A percentile compares a stretch with the other conserved stretches of the same genome.
phyloP scores from a whole-genome alignment of 1,140 invertebrate genomes.

The Cardiocondyla obscurior region DNA sequence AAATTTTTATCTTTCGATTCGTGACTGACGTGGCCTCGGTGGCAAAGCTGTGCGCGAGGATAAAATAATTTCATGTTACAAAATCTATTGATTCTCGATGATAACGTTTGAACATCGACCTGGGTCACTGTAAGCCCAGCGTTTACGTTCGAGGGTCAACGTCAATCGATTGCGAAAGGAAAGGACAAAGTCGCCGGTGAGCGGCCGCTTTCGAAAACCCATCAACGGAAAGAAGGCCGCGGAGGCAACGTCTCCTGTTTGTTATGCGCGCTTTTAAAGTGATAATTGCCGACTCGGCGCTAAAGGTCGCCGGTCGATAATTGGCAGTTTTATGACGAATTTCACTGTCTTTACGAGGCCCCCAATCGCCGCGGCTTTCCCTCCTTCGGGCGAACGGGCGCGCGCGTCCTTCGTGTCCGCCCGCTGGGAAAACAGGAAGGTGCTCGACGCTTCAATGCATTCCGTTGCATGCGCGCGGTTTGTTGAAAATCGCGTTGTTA shows the following conservation, averaged over 20 bases:
- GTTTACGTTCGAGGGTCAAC: no score
- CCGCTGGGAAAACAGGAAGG: slow-evolving; percentile 44
- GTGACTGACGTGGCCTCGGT: slow-evolving; percentile 20
- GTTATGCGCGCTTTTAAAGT: slow-evolving; percentile 33
- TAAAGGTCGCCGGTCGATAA: slow-evolving; percentile 39
- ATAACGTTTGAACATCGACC: no score
- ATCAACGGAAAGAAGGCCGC: slow-evolving; percentile 30
- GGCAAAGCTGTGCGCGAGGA: slow-evolving; percentile 8
- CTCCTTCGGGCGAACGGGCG: slow-evolving; percentile 43
- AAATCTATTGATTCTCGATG: slow-evolving; percentile 36
- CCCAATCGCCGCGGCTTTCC: slow-evolving; percentile 46
- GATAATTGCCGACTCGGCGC: slow-evolving; percentile 29
- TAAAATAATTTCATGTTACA: slow-evolving; percentile 30
- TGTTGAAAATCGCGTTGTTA: neutral
- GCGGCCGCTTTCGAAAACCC: slow-evolving; percentile 44
- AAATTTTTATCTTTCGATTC: slow-evolving; percentile 21
- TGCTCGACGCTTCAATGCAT: slow-evolving; percentile 38
- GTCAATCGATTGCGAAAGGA: slow-evolving; percentile 45
- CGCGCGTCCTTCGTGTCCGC: slow-evolving; percentile 35
- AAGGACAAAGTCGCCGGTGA: slow-evolving; percentile 2
- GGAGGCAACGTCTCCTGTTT: neutral
- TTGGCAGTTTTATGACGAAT: slow-evolving; percentile 56
- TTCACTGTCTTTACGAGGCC: slow-evolving; percentile 55
- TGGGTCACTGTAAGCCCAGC: no score
- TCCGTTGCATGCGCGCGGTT: slow-evolving; percentile 16